These are phyloP conservation scores for Callaeas wilsoni DNA, from an alignment of 2,113 vertebrate genomes.

Conservation along the genomic window DNA sequence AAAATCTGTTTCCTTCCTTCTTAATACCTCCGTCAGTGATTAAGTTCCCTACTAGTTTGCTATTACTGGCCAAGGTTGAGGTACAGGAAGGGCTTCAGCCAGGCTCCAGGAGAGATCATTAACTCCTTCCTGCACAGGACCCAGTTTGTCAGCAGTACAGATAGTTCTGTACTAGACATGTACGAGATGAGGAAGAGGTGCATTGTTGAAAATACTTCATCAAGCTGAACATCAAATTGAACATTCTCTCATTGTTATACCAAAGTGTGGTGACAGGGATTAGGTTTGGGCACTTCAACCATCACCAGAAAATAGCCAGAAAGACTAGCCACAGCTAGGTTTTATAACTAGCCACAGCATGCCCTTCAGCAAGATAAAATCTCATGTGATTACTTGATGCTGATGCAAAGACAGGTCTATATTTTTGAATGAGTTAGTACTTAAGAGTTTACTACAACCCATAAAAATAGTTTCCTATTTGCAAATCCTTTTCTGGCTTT, in stretches of 20 bases:
- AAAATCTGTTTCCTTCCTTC: neutral
- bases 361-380: neutral
- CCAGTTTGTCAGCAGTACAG: neutral
- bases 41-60: neutral
- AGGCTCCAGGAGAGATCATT: neutral
- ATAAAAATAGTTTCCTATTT: constrained; percentile 11
- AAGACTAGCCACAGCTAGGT: neutral
- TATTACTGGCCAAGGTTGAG: constrained; percentile 26
- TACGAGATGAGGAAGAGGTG: neutral
- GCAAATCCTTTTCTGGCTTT: neutral
- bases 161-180: neutral
- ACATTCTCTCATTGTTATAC: neutral
- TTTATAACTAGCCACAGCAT: neutral
- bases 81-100: neutral
- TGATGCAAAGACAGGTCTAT: neutral
- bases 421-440: neutral
- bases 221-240: neutral
- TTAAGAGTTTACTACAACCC: neutral
- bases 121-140: neutral
- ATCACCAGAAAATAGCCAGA: neutral
- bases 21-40: neutral
- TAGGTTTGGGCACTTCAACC: neutral
- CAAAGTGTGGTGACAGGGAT: neutral
- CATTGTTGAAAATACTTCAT: neutral
- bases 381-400: neutral